phyloP scores from a whole-genome alignment of 2,113 vertebrate species.

The Diphyllodes magnificus region DNA sequence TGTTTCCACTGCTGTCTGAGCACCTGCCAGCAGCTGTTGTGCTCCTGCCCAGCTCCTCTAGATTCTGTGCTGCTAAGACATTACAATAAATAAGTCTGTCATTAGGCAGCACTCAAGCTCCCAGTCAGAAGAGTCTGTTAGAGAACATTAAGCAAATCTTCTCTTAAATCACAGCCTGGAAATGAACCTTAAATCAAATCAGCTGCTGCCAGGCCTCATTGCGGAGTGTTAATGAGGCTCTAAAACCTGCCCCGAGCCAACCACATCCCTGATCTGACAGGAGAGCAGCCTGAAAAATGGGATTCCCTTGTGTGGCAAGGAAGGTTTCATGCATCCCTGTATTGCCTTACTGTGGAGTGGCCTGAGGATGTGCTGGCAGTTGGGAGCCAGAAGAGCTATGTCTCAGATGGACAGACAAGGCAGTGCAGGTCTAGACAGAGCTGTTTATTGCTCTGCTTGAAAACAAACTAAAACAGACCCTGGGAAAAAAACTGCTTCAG shows the following conservation, averaged over 20 bases:
- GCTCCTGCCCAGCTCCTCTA: not conserved
- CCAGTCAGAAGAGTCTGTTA: slow-evolving; percentile 65
- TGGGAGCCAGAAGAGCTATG: not conserved
- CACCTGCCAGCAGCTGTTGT: not conserved
- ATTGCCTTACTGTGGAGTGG: not conserved
- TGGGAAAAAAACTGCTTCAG: not conserved
- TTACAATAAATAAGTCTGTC: slow-evolving; percentile 59
- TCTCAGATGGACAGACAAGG: not conserved
- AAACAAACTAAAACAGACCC: not conserved
- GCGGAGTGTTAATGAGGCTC: slow-evolving; percentile 65
- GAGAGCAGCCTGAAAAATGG: slow-evolving; percentile 48
- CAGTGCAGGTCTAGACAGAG: not conserved
- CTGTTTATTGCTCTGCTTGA: slow-evolving; percentile 1
- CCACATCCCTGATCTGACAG: slow-evolving; percentile 36
- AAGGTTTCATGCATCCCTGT: not conserved
- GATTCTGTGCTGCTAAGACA: slow-evolving; percentile 9
- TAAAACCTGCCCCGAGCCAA: slow-evolving; percentile 59
- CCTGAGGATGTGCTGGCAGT: slow-evolving; percentile 14
- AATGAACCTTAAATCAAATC: slow-evolving; percentile 71
- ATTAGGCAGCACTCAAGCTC: slow-evolving; percentile 64
- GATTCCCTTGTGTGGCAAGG: slow-evolving; percentile 46
- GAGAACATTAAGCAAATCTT: slow-evolving; percentile 68
- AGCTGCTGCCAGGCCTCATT: slow-evolving; percentile 58
- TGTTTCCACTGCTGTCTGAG: slow-evolving; percentile 1
- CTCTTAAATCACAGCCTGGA: slow-evolving; percentile 67